Conservation (phyloP, 2,888 invertebrate genomes). For the Orgyia antiqua region DNA sequence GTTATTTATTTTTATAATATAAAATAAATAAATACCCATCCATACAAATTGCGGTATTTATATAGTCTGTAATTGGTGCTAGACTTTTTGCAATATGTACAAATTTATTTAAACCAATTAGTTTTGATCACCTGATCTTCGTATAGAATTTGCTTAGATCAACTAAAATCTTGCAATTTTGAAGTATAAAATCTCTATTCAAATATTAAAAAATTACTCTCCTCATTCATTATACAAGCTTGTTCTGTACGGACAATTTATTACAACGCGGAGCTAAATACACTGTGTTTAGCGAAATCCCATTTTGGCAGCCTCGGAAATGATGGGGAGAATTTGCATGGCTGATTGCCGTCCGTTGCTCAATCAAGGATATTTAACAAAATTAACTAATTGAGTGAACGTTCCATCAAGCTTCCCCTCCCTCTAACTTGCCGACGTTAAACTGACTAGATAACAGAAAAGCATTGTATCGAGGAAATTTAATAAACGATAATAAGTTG, state of each 20-base stretch:
- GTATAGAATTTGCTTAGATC: too few species aligned
- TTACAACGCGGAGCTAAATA: conserved; percentile 36
- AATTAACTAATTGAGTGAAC: conserved; percentile 77
- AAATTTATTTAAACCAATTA: too few species aligned
- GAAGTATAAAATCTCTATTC: conserved; percentile 17
- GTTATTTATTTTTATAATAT: too few species aligned
- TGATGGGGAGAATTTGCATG: conserved; percentile 70
- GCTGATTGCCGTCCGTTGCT: conserved; percentile 75
- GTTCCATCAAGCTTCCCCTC: conserved; percentile 40
- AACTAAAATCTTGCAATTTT: conserved; percentile 1
- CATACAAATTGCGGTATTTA: too few species aligned
- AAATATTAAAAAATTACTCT: conserved; percentile 24
- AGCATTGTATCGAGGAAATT: conserved; percentile 55
- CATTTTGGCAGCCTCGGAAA: conserved; percentile 49
- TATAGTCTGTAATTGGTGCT: too few species aligned
- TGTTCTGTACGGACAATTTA: conserved; percentile 32
- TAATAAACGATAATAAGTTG: conserved; percentile 57
- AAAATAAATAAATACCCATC: too few species aligned
- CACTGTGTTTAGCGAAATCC: conserved; percentile 43
- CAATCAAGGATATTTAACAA: conserved; percentile 78
- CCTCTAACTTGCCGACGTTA: conserved; percentile 35
- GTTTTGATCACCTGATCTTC: too few species aligned
- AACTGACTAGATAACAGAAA: conserved; percentile 57
- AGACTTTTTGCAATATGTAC: too few species aligned
- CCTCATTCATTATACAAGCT: conserved; percentile 25